These are phyloP conservation scores for Euschistus heros DNA, from an alignment of 1,140 invertebrate genomes.

Conservation along the genomic window DNA sequence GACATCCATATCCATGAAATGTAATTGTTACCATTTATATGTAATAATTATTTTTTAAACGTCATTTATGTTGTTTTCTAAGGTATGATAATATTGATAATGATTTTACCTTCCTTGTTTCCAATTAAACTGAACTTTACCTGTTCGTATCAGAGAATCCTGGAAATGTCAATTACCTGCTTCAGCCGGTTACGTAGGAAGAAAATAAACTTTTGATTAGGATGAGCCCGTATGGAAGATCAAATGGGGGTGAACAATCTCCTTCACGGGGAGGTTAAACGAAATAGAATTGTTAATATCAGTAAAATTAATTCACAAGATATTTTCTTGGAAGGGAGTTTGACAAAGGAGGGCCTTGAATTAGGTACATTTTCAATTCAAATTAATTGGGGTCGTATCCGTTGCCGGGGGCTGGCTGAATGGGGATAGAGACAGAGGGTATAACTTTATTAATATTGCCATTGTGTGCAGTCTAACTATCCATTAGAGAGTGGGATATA, in stretches of 20 bases:
- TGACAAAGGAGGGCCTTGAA: conserved; percentile 16
- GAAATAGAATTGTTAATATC: conserved; percentile 15
- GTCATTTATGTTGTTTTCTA: no score
- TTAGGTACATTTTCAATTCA: conserved; percentile 16
- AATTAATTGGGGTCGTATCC: conserved; percentile 10
- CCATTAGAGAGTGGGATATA: conserved; percentile 6
- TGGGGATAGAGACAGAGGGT: conserved; percentile 16
- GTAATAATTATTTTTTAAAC: no score
- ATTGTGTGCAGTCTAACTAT: conserved; percentile 9
- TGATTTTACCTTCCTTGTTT: no score
- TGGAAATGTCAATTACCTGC: background rate
- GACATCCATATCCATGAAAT: no score
- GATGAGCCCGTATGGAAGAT: no score
- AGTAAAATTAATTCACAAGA: conserved; percentile 17
- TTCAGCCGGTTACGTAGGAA: background rate
- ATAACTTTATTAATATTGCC: conserved; percentile 17
- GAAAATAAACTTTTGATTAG: no score
- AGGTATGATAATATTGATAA: no score
- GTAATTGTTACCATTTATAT: no score
- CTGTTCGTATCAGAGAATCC: no score
- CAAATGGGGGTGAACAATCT: no score
- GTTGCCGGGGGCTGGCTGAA: conserved; percentile 11
- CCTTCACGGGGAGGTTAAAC: background rate
- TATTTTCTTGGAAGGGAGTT: conserved; percentile 13
- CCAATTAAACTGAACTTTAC: no score